Evolutionary conservation across 2,888 invertebrate species (phyloP), one percentile per base, ranked within the genome.

Genomic region (Leptinotarsa rubiginosa): DNA sequence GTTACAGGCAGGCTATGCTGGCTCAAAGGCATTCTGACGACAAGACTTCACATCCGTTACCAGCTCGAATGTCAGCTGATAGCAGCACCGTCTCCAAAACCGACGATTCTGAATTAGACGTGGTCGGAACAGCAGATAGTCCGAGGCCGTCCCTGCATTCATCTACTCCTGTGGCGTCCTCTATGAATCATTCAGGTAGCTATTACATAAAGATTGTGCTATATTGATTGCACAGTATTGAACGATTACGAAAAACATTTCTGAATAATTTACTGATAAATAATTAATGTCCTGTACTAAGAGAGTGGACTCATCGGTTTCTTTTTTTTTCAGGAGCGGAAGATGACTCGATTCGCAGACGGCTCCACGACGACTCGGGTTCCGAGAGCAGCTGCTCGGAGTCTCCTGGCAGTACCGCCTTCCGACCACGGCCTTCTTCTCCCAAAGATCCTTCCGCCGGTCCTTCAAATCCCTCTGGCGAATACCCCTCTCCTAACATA

Each of bases 401-500:
- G 77, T 87, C 93, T 0, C 88, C 88, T 0, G 87, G 87, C 22
- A 87, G 87, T 74, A 87, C 87, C 3, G 88, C 87, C 3, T 88
- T 88, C 77, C 81, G 88, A 67, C 87, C 87, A 2, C 83, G 86
- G 4, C 84, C 87, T 0, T 89, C 90, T 5, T 90, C 90, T 84
- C 91, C 88, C 87, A 85, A 86, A 75, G 84, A 85, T 49, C 79
- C 83, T 3, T 78, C 84, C 12, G 83, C 86, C 1, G 87, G 88
- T 31, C 91, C 91, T 0, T 91, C 92, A n/a, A 92, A 91, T 79
- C 88, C 92, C 80, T 81, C 90, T 82, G 87, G 91, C 83, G 88
- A 88, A 74, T 95, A 95, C 80, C 96, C 96, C 0, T 93, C 96
- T 78, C 97, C 97, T 22, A 97, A 97, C 89, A 97, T 97, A 78